phyloP scores from a whole-genome alignment of 2,113 vertebrate species.

The Nothobranchius kuhntae region DNA sequence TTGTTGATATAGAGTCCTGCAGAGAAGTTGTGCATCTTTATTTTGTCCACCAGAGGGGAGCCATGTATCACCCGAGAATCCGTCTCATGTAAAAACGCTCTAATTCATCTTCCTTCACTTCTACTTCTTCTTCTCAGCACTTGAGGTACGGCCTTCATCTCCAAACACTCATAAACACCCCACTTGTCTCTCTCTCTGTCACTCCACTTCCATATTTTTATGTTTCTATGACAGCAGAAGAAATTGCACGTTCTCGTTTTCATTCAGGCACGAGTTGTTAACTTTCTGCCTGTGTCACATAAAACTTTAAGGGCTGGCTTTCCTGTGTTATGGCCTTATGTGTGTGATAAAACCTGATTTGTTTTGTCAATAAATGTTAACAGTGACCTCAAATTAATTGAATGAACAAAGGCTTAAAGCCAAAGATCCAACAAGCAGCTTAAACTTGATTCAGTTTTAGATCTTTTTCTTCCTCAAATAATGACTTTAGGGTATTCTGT shows the following conservation, averaged over 20 bases:
- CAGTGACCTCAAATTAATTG: conserved; percentile 35
- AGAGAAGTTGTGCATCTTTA: not conserved
- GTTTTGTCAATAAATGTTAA: conserved; percentile 1
- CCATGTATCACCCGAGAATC: conserved; percentile 12
- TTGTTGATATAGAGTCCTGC: not conserved
- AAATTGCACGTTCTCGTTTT: conserved; percentile 1
- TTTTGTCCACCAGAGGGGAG: conserved; percentile 50
- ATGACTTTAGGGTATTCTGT: no score
- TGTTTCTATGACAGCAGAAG: not conserved
- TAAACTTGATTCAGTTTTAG: not conserved
- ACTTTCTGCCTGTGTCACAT: conserved; percentile 5
- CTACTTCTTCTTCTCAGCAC: not conserved
- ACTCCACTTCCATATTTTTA: not conserved
- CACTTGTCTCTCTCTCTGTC: conserved; percentile 12
- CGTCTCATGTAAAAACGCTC: conserved; percentile 15
- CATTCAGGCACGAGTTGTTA: conserved; percentile 3
- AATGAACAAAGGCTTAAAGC: not conserved
- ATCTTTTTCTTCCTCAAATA: not conserved
- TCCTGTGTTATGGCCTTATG: not conserved
- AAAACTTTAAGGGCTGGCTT: not conserved
- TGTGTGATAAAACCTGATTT: not conserved
- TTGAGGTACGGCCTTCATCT: not conserved
- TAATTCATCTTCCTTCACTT: not conserved
- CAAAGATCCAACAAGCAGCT: not conserved
- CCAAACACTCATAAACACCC: not conserved